These are phyloP conservation scores for Dendrophyllia cribrosa DNA, from an alignment of 64 coral and sea anemone species.

Conservation along the genomic window DNA sequence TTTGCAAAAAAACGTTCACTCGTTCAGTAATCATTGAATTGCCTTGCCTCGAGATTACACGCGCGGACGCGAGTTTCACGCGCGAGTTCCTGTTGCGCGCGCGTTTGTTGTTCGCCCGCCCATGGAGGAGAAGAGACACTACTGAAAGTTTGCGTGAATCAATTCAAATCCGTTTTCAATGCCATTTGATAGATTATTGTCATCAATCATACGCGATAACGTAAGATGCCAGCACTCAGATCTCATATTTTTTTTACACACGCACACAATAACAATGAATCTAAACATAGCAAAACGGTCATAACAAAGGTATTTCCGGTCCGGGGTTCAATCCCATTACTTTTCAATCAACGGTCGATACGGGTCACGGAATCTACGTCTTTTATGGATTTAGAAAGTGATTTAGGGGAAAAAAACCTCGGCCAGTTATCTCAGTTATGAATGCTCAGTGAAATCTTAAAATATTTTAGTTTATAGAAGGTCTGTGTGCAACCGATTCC, in stretches of 20 bases:
- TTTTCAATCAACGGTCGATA: not conserved
- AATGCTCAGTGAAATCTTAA: not conserved
- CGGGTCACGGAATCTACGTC: constrained; percentile 5
- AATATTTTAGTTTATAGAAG: not conserved
- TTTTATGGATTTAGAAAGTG: not conserved
- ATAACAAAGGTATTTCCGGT: constrained; percentile 21
- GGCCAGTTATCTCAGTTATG: not conserved
- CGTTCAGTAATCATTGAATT: too few species aligned
- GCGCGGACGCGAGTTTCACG: too few species aligned
- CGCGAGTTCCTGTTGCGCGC: not conserved
- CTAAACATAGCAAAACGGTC: not conserved
- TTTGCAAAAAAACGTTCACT: too few species aligned
- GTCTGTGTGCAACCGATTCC: too few species aligned
- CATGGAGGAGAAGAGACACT: not conserved
- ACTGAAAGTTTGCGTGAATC: not conserved
- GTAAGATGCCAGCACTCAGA: not conserved
- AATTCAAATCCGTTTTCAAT: not conserved
- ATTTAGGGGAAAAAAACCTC: not conserved
- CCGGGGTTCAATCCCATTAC: not conserved
- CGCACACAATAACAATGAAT: not conserved
- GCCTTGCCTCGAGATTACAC: too few species aligned
- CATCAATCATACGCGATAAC: not conserved
- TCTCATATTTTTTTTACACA: too few species aligned
- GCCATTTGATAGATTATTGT: not conserved
- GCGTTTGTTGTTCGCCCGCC: not conserved